Conservation (phyloP, 2,888 invertebrate species). For the Amblyteles armatorius region DNA sequence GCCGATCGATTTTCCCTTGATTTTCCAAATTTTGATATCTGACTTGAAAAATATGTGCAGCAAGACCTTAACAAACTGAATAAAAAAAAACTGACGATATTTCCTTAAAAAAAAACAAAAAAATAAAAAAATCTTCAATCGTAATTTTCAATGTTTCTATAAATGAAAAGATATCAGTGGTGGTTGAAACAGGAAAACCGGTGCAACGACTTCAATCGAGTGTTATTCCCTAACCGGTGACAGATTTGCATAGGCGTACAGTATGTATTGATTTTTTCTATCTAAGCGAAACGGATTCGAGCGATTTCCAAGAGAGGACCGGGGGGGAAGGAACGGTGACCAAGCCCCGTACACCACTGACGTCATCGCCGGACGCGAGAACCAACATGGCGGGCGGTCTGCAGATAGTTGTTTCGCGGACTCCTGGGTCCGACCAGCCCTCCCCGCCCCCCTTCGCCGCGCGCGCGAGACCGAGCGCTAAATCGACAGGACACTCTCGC, state of each 20-base stretch:
- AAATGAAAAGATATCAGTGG: background rate
- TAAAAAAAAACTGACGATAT: no score
- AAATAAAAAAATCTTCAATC: no score
- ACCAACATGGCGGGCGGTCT: constrained; percentile 65
- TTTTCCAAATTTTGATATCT: no score
- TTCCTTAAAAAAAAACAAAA: no score
- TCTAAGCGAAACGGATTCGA: constrained; percentile 24
- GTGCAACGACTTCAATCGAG: background rate
- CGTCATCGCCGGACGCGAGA: constrained; percentile 65
- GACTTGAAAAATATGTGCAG: no score
- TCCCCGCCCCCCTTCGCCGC: background rate
- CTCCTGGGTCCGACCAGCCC: constrained; percentile 59
- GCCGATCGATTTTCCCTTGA: no score
- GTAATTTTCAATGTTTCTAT: background rate
- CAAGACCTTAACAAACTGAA: no score
- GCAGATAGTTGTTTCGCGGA: constrained; percentile 54
- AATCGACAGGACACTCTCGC: constrained; percentile 75
- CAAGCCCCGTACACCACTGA: constrained; percentile 74
- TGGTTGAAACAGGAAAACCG: background rate
- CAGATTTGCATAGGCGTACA: constrained; percentile 40
- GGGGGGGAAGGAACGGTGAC: constrained; percentile 63
- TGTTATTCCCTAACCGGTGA: background rate
- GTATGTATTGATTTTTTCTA: constrained; percentile 6
- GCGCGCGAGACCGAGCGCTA: constrained; percentile 67
- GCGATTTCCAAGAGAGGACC: constrained; percentile 64